Evolutionary conservation across 2,797 vertebrate species (phyloP), one percentile per base, ranked within the genome.

Genomic region (Megalops cyprinoides): DNA sequence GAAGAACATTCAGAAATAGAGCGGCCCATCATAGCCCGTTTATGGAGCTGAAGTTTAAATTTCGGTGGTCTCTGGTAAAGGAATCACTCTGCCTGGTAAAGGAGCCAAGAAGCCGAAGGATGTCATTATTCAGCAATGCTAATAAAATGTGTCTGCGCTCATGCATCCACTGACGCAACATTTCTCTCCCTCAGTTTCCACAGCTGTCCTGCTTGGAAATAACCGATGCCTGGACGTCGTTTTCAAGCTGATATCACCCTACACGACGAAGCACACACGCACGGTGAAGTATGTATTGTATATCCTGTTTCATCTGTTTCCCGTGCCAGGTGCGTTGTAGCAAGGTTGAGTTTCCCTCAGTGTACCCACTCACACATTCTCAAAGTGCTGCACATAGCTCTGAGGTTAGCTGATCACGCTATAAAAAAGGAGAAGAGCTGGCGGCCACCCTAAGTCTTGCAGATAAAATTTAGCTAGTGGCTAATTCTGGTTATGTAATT

Each of bases 141-240:
- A 1, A 37, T 15, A 14, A 18, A 0, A 37, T 3, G 1, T 15
- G 49, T 46, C 39, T 6, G 53, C 44, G 34, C 60, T 56, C 25
- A 15, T 56, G 14, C 25, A 12, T 74, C 62, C 28, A 18, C 62
- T 65, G 37, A 37, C 5, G 15, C 31, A 8, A 14, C 28, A 12
- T 37, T 51, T 65, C 65, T 39, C 34, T 28, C n/a, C 76, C 7
- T 39, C 85, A 98, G 97, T 95, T 84, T 91, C 94, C 79, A 93
- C 93, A 0, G 96, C 95, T 83, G 93, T 94, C 67, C 88, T 94
- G 20, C 90, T 98, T 62, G 97, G 96, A 51, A 90, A 95, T 84
- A 97, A 95, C 62, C 92, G 94, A 82, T 96, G 96, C 0, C 91
- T 97, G 90, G 96, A 98, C 37, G 85, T 96, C 78, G 91, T 97